These are phyloP conservation scores for Cardinalis cardinalis DNA, from an alignment of 2,113 vertebrate genomes.

Conservation along the genomic window DNA sequence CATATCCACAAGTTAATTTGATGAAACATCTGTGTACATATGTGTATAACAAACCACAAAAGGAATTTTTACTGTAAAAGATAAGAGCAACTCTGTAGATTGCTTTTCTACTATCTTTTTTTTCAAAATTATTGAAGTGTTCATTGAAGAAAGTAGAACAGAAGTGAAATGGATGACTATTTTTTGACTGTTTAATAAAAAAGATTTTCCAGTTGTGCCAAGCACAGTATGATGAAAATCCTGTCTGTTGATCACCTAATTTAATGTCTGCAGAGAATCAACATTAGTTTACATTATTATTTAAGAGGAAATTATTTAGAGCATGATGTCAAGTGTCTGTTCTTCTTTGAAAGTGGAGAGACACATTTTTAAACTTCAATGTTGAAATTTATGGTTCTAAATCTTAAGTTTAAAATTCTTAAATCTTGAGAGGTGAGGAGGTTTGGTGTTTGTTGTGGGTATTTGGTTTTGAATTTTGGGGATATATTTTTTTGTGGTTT, in stretches of 20 bases:
- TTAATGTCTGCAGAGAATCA: not conserved
- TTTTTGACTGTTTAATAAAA: not conserved
- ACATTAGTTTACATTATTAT: not conserved
- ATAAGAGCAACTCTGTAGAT: not conserved
- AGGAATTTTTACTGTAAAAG: slow-evolving; percentile 33
- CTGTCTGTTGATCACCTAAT: not conserved
- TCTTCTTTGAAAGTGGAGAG: not conserved
- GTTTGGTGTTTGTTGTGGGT: not conserved
- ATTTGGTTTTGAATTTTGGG: not conserved
- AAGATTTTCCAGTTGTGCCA: not conserved
- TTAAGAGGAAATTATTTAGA: not conserved
- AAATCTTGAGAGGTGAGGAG: not conserved
- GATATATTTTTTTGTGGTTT: not conserved
- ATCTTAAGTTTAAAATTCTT: not conserved
- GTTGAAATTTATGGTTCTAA: not conserved
- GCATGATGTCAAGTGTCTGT: not conserved
- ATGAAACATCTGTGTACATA: slow-evolving; percentile 20
- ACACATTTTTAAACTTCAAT: not conserved
- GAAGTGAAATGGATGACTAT: not conserved
- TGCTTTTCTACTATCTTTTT: not conserved
- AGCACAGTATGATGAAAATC: not conserved
- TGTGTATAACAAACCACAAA: not conserved
- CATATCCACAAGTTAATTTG: not conserved
- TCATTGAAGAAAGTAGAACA: not conserved
- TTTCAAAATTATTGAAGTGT: not conserved